Evolutionary conservation across 2,888 invertebrate genomes (phyloP), one percentile per base, ranked within the genome.

Genomic region (Gibbula magus): DNA sequence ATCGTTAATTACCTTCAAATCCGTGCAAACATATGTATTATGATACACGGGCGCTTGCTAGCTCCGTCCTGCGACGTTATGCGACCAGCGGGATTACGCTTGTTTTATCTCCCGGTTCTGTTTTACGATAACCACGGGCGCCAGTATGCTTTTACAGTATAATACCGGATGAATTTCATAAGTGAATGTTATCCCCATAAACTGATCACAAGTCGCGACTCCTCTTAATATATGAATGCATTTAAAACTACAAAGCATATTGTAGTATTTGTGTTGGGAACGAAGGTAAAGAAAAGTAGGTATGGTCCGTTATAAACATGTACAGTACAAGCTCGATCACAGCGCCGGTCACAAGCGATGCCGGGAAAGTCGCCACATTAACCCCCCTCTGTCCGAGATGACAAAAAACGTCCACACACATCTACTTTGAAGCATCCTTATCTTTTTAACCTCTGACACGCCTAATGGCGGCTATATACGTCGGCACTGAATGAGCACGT

Each of bases 11-110:
- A 70, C 70, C 70, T 70, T 2, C 39, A 70, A 70, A 70, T 70
- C 70, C 70, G 39, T 70, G 35, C 70, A 70, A 70, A 70, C 70
- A 70, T 70, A 70, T 70, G 70, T 70, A 32, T 70, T 70, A 70
- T 70, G 70, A 70, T 39, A 70, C 70, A 70, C 39, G 70, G 35
- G 10, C 39, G n/a, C 20, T 4, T 10, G 10, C 35, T 39, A 39
- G 39, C 20, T 39, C 35, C 35, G 4, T 45, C 4, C 39, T 5
- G 70, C 20, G 35, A 70, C 70, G 35, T 70, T 39, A 70, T 70
- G 18, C 39, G 18, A n/a, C 8, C 18, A 29, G 20, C 20, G n/a
- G 39, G 70, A 70, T 25, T 70, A 39, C 70, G 35, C 39, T 32
- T 18, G 32, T 18, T 35, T 32, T 20, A 20, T 32, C 20, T 70